Evolutionary conservation across 1,140 invertebrate species (phyloP).

Genomic region (Sitobion miscanthi): DNA sequence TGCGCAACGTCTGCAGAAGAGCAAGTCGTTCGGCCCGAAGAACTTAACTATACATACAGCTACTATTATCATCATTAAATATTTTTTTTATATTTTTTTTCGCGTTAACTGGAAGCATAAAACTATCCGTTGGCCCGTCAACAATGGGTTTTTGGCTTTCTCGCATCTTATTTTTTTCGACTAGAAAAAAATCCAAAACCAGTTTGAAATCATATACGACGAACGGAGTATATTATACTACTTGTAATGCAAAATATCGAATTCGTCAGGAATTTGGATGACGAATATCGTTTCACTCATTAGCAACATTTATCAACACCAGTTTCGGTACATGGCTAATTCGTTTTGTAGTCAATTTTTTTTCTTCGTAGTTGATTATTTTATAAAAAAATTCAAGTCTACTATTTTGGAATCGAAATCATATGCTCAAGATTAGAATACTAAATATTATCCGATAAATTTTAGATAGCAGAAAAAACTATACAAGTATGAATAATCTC

Average conservation of each 20-base stretch:
- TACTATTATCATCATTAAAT: constrained; percentile 26
- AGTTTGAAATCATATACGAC: background rate
- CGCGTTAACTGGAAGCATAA: background rate
- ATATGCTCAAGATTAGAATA: background rate
- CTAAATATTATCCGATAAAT: background rate
- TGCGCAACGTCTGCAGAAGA: constrained; percentile 30
- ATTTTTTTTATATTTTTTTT: background rate
- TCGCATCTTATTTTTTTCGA: background rate
- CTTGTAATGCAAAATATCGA: background rate
- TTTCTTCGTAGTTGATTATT: background rate
- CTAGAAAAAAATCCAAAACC: background rate
- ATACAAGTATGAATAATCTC: background rate
- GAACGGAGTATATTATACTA: background rate
- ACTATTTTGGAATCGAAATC: background rate
- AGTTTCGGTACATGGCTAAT: background rate
- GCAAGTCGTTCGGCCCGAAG: background rate
- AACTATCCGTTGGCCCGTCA: background rate
- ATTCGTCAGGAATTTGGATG: background rate
- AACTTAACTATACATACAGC: background rate
- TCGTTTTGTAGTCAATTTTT: background rate
- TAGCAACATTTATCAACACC: background rate
- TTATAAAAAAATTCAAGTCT: background rate
- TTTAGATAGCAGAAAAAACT: background rate
- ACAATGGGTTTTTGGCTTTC: constrained; percentile 27
- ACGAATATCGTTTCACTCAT: constrained; percentile 8